Conservation (phyloP, 2,113 vertebrate genomes). For the Cyrtonyx montezumae region DNA sequence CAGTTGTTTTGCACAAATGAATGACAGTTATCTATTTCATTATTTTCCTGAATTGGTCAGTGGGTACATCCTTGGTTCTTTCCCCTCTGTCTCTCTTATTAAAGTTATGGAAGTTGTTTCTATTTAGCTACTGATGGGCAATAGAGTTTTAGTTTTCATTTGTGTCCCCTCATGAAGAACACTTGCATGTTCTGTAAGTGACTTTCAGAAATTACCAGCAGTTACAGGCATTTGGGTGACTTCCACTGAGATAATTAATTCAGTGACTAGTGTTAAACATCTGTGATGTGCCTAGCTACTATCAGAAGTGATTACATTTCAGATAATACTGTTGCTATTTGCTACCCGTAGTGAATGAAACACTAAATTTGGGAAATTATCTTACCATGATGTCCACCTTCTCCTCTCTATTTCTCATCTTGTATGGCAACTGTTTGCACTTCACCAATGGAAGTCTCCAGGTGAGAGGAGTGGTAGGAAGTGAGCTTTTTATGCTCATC, state of each 20-base stretch:
- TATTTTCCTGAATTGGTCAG: neutral
- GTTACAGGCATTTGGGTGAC: neutral
- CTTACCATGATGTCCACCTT: fast-evolving
- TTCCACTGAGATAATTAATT: neutral
- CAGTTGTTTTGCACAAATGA: fast-evolving
- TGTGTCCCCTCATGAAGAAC: neutral
- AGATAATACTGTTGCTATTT: neutral
- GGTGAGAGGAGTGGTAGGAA: neutral
- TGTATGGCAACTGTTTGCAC: fast-evolving
- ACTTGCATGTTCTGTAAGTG: neutral
- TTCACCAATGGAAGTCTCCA: neutral
- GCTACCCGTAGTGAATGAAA: neutral
- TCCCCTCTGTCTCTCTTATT: no score
- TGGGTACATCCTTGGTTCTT: no score
- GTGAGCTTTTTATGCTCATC: neutral
- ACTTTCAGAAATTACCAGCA: neutral
- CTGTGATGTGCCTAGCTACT: neutral
- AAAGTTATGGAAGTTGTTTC: neutral
- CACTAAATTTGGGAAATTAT: neutral
- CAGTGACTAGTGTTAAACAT: neutral
- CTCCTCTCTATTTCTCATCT: neutral
- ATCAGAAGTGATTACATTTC: neutral
- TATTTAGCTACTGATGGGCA: neutral
- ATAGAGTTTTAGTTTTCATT: neutral
- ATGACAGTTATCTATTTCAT: neutral